Evolutionary conservation across 23 tunicate species (phyloP).

Genomic region (Styela clava): DNA sequence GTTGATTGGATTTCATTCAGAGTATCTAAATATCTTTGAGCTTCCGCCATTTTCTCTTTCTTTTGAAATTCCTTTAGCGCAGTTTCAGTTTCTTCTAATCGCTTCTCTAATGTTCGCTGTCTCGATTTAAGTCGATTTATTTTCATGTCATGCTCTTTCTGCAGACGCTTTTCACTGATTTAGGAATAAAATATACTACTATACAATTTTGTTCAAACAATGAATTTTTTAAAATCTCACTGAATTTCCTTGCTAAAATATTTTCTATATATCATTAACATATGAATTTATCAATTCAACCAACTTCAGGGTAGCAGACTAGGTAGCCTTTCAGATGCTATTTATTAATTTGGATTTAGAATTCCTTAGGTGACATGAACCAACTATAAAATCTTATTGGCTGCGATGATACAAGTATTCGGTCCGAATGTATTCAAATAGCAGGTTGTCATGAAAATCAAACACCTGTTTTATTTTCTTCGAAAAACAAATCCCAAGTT

Average conservation of each 20-base stretch:
- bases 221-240: not conserved
- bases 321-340: no score
- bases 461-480: no score
- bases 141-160: constrained; percentile 81
- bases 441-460: no score
- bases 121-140: constrained; percentile 53
- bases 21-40: constrained; percentile 60
- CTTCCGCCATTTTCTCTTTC: constrained; percentile 81
- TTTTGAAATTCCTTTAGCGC: constrained; percentile 56
- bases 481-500: no score
- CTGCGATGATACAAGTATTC: no score
- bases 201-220: not conserved
- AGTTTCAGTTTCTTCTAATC: constrained; percentile 47
- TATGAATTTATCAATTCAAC: no score
- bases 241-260: not conserved
- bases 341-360: no score
- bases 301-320: no score
- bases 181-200: not conserved
- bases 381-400: no score
- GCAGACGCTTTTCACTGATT: constrained; percentile 73
- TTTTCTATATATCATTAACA: no score
- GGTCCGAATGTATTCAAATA: no score
- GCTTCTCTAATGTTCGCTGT: constrained; percentile 59
- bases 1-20: constrained; percentile 78
- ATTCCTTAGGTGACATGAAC: no score